Conservation (phyloP, 2,113 vertebrate species). For the Salvelinus alpinus region DNA sequence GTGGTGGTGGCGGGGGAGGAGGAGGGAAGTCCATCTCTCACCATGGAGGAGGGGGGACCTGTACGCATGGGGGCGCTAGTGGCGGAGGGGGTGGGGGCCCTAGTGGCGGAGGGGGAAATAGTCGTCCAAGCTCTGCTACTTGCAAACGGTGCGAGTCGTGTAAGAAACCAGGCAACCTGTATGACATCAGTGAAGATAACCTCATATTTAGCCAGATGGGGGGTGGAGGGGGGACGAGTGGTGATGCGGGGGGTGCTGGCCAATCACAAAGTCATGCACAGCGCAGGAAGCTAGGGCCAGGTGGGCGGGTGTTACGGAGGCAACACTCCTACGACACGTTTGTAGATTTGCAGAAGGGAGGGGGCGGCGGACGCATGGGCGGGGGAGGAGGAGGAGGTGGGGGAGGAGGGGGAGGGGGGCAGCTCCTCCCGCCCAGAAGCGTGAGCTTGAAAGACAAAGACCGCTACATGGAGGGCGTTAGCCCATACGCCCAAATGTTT, state of each 20-base stretch:
- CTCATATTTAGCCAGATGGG: slow-evolving; percentile 73
- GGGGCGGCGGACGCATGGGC: slow-evolving; percentile 70
- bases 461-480: slow-evolving; percentile 91
- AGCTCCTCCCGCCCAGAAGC: slow-evolving; percentile 85
- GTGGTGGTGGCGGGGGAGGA: slow-evolving; percentile 59
- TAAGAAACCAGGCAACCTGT: slow-evolving; percentile 94
- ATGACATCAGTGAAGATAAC: slow-evolving; percentile 98
- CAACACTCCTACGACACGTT: slow-evolving; percentile 99
- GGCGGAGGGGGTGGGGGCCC: slow-evolving; percentile 76
- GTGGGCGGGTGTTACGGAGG: slow-evolving; percentile 89
- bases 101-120: slow-evolving; percentile 66
- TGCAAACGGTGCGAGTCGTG: slow-evolving; percentile 95
- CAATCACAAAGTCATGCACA: slow-evolving; percentile 69
- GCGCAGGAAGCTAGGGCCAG: slow-evolving; percentile 75
- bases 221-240: slow-evolving; percentile 38
- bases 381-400: slow-evolving; percentile 37
- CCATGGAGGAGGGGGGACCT: slow-evolving; percentile 44
- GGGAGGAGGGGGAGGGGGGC: slow-evolving; percentile 65
- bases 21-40: slow-evolving; percentile 45
- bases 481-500: slow-evolving; percentile 97
- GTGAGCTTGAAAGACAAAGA: slow-evolving; percentile 99
- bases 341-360: slow-evolving; percentile 97
- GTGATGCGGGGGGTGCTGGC: slow-evolving; percentile 62
- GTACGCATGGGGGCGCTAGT: not conserved
- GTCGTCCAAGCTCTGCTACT: slow-evolving; percentile 76